Base-by-base conservation (phyloP, 1,140 invertebrate genomes). In the Coboldia fuscipes region DNA sequence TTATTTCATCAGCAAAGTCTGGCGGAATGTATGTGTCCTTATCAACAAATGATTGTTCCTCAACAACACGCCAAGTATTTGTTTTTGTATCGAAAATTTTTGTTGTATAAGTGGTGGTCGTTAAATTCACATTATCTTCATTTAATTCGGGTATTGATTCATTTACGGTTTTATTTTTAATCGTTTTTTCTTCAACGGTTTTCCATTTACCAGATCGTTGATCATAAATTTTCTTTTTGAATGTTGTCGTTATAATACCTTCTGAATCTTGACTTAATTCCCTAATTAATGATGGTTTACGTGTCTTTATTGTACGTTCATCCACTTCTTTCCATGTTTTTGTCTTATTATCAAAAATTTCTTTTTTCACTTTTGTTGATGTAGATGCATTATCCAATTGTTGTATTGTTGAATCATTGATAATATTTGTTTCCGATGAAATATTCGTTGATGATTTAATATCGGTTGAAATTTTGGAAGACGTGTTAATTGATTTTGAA, bases 51-150 rank as follows among this genome's bases (percentile, higher is more conserved):
- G 51, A 53, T 37, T 54, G 51, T 43, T 54, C 50, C 28, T 55
- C 52, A 15, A 55, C 51, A 15, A 55, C 42, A 36, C 48, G 48
- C 52, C 52, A 55, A 35, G 42, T 46, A 33, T 50, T 48, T 6
- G 47, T 42, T 42, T 54, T 55, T 21, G 50, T 46, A 38, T 55
- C 52, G 27, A 48, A 55, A 27, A 55, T 43, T 47, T 55, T 55
- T 22, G 52, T 54, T 21, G 51, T 53, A 30, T 55, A 55, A 17
- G 52, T 55, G 33, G 52, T 55, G 18, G 44, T 52, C 30, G 52
- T 55, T 12, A 50, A 50, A 32, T 55, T 54, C 18, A 52, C 53
- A 47, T 53, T 48, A 53, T 55, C 52, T 48, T 55, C 52, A 22
- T 51, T 48, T 47, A 55, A 51, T 47, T 55, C 51, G 31, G 52